Percentiles rank a stretch among this genome's conserved stretches.
Conservation (phyloP, 2,797 vertebrate species). For the Chaetophractus vellerosus region DNA sequence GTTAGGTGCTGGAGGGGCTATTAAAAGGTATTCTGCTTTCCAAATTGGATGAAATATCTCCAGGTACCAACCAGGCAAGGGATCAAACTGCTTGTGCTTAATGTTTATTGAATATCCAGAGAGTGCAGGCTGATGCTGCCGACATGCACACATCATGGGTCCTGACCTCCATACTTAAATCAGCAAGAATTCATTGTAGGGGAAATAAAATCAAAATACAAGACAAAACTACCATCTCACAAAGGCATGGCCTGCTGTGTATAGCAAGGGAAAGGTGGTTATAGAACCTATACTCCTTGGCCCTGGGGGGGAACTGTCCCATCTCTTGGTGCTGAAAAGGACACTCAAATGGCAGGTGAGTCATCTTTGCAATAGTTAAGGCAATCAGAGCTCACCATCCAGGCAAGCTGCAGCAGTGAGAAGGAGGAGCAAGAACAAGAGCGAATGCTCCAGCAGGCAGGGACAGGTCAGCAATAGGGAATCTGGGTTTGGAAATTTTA, state of each 20-base stretch:
- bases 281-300: not conserved
- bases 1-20: slow-evolving; percentile 50
- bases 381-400: not conserved
- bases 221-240: not conserved
- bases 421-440: not conserved
- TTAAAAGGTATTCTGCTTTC: slow-evolving; percentile 66
- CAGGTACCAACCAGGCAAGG: slow-evolving; percentile 61
- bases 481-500: not conserved
- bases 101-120: slow-evolving; percentile 46
- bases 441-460: not conserved
- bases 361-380: not conserved
- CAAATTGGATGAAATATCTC: slow-evolving; percentile 67
- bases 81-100: slow-evolving; percentile 63
- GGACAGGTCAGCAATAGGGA: not conserved
- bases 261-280: not conserved
- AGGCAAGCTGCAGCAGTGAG: not conserved
- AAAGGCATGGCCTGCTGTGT: not conserved
- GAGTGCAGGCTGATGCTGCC: not conserved
- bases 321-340: slow-evolving; percentile 51
- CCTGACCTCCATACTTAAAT: not conserved
- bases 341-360: not conserved
- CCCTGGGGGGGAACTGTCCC: not conserved
- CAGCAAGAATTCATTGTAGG: slow-evolving; percentile 9
- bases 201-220: not conserved
- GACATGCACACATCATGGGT: not conserved